phyloP scores from a whole-genome alignment of 2,888 invertebrate species.

The Palloptera scutellata region DNA sequence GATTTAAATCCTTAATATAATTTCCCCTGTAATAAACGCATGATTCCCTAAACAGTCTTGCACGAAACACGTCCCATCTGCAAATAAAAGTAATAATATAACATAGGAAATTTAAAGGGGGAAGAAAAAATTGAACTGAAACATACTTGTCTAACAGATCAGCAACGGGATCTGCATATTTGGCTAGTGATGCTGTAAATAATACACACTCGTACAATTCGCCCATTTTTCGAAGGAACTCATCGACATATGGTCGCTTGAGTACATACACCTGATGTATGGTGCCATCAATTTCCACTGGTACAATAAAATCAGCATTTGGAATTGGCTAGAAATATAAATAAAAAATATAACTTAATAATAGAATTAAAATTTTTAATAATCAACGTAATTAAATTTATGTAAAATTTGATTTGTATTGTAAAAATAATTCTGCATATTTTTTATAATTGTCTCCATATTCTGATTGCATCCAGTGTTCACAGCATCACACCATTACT shows the following conservation, averaged over 20 bases:
- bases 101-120: conserved; percentile 3
- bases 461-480: too few relatives aligned
- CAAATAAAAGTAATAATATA: conserved; percentile 35
- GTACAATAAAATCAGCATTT: conserved; percentile 99
- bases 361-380: too few relatives aligned
- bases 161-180: conserved; percentile 99
- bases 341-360: not conserved
- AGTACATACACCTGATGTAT: conserved; percentile 98
- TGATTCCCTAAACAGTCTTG: conserved; percentile 97
- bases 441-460: too few relatives aligned
- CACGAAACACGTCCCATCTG: conserved; percentile 95
- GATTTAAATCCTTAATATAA: conserved; percentile 99
- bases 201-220: conserved; percentile 98
- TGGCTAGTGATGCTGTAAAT: conserved; percentile 98
- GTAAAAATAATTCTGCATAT: too few relatives aligned
- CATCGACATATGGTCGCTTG: conserved; percentile 99
- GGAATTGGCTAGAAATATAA: conserved; percentile 85
- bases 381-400: too few relatives aligned
- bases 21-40: conserved; percentile 99
- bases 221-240: conserved; percentile 97
- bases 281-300: conserved; percentile 99
- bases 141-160: conserved; percentile 86
- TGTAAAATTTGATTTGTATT: too few relatives aligned
- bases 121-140: not conserved
- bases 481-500: too few relatives aligned